Base-by-base conservation (phyloP, 2,113 vertebrate species). In the Scopus umbretta region DNA sequence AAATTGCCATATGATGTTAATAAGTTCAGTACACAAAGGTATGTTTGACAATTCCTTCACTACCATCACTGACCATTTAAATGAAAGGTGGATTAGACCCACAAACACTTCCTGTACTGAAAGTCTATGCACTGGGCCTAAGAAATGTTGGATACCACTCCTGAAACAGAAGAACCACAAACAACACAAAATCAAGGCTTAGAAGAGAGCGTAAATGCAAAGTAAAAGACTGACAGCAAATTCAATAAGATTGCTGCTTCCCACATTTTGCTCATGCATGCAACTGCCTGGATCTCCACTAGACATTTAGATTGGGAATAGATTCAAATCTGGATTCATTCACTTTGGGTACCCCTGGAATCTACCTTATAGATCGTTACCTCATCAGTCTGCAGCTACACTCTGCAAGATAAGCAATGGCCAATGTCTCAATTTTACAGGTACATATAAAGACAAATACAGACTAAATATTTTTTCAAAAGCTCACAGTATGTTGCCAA, bases 221-320 rank as follows among this genome's bases (percentile, higher is more conserved):
- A 88, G 14, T 22, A 72, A 65, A 83, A 80, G 30, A 43, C 36
- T 32, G 36, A 6, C 16, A 85, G n/a, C 14, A 72, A 88, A 79
- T 62, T 42, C 0, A 0, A 20, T 21, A 67, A 62, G 15, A 72
- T 32, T 23, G 14, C 17, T 67, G 6, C 8, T 96, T 86, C n/a
- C 15, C 2, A 5, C 2, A 0, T 43, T 87, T 58, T 67, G 6
- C 8, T 85, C 5, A 0, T 42, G 27, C 2, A 0, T 53, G 17
- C 45, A 62, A 62, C n/a, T 63, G 7, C 34, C 29, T 67, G 34
- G 43, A 76, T 74, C 15, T 45, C 20, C 22, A 42, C 6, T 29
- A 81, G 20, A 62, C 4, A 19, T 34, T 88, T 38, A 61, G 18
- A 26, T 1, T 53, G 6, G 32, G 22, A 71, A 79, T 19, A 86